Evolutionary conservation across 2,113 vertebrate species (phyloP).

Genomic region (Sterrhoptilus dennistouni): DNA sequence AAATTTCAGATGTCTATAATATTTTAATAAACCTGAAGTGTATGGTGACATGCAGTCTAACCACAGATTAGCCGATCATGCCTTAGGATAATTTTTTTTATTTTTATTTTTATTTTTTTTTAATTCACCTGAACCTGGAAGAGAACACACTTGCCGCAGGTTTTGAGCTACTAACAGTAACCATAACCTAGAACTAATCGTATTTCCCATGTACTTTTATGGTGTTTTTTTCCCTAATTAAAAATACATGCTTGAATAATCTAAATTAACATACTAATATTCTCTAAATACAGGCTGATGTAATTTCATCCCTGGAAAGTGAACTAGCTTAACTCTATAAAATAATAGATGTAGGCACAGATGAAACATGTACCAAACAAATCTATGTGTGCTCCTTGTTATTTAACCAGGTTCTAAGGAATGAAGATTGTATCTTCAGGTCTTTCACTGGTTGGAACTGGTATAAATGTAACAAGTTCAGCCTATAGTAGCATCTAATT

Average conservation of each 20-base stretch:
- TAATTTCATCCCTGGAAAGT: not conserved
- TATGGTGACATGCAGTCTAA: conserved; percentile 29
- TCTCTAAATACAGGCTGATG: not conserved
- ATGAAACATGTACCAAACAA: not conserved
- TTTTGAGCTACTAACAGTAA: not conserved
- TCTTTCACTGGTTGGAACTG: not conserved
- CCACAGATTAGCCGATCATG: conserved; percentile 23
- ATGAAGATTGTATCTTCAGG: not conserved
- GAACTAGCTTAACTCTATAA: not conserved
- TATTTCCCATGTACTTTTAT: not conserved
- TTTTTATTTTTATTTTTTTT: too few species aligned
- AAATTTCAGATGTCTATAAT: conserved; percentile 48
- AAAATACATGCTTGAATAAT: not conserved
- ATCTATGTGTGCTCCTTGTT: accelerated
- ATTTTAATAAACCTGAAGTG: conserved; percentile 60
- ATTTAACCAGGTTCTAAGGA: not conserved
- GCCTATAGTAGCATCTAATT: not conserved
- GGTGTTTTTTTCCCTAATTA: not conserved
- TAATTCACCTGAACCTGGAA: conserved; percentile 38
- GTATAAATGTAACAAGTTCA: not conserved
- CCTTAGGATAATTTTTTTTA: not conserved
- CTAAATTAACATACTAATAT: not conserved
- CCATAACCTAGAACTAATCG: not conserved
- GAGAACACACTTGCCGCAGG: not conserved
- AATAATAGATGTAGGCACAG: not conserved